Conservation (phyloP, 2,797 vertebrate genomes). For the Syngnathus acus region DNA sequence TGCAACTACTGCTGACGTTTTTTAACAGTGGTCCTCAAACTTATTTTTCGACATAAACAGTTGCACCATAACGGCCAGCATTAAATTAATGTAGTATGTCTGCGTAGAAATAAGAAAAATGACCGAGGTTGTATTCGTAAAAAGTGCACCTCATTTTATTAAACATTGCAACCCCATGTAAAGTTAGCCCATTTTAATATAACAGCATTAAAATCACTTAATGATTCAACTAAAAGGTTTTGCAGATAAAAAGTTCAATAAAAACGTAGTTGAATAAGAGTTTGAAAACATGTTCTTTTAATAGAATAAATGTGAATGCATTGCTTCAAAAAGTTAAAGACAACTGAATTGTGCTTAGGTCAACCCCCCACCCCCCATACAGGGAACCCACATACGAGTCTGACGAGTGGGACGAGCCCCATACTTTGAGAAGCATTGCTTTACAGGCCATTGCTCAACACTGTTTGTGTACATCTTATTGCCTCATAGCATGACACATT, state of each 20-base stretch:
- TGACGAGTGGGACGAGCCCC: too few relatives aligned
- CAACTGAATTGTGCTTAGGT: background rate
- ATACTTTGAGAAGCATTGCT: background rate
- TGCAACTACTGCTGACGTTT: background rate
- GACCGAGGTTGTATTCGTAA: background rate
- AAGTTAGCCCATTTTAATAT: too few relatives aligned
- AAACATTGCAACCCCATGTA: background rate
- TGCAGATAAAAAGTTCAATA: too few relatives aligned
- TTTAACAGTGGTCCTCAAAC: background rate
- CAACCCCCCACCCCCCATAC: background rate
- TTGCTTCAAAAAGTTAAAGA: too few relatives aligned
- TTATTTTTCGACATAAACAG: background rate
- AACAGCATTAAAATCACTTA: too few relatives aligned
- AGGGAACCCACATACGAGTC: too few relatives aligned
- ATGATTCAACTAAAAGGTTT: too few relatives aligned
- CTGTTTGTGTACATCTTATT: background rate
- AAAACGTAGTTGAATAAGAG: too few relatives aligned
- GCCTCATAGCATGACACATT: background rate
- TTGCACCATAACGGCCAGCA: background rate
- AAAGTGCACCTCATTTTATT: background rate
- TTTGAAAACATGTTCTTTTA: too few relatives aligned
- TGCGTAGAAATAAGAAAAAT: background rate
- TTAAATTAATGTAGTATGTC: background rate
- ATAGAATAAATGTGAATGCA: too few relatives aligned
- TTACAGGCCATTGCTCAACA: background rate